A percentile compares a stretch with the other conserved stretches of the same genome.
Conservation (phyloP, 2,888 invertebrate genomes). For the Lamellibrachia columna region DNA sequence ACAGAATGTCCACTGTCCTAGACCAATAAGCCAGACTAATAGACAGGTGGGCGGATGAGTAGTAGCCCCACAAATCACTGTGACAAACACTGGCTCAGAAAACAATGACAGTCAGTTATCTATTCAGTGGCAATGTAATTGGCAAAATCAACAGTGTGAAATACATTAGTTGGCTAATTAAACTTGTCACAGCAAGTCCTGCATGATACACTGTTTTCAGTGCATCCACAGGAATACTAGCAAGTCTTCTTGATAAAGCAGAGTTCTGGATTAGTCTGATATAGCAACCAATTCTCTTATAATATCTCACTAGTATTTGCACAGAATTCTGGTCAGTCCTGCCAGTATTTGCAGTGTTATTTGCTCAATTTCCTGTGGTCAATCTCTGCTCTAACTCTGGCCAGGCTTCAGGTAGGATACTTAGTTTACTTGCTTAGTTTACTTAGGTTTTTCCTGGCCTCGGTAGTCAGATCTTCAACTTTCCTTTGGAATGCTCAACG, state of each 20-base stretch:
- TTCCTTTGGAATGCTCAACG: too few species aligned
- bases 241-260: not conserved
- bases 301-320: too few species aligned
- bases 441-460: too few species aligned
- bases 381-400: too few species aligned
- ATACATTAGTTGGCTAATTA: not conserved
- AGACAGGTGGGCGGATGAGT: not conserved
- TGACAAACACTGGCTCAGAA: not conserved
- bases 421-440: too few species aligned
- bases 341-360: too few species aligned
- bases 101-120: not conserved
- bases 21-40: not conserved
- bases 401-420: too few species aligned
- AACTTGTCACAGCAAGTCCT: not conserved
- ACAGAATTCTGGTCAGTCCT: too few species aligned
- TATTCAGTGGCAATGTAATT: not conserved
- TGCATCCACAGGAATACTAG: not conserved
- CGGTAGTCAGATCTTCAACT: too few species aligned
- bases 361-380: too few species aligned
- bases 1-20: not conserved
- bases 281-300: not conserved
- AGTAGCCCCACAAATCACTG: not conserved
- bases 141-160: constrained; percentile 12
- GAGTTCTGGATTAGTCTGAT: not conserved
- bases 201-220: not conserved